These are phyloP conservation scores for Perca flavescens DNA, from an alignment of 2,113 vertebrate genomes.

Conservation along the genomic window DNA sequence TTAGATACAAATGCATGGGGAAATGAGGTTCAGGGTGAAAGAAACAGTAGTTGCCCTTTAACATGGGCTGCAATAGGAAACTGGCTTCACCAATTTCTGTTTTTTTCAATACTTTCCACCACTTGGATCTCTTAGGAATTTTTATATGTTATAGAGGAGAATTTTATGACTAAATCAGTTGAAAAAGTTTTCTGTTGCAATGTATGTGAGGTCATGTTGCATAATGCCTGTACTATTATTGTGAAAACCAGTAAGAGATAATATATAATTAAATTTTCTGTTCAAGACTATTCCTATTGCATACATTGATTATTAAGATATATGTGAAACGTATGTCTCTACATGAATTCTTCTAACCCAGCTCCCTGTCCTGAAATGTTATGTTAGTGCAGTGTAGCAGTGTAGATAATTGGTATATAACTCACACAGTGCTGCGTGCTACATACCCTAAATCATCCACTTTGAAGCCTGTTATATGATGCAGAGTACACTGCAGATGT, in stretches of 20 bases:
- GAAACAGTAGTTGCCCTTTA: too few relatives aligned
- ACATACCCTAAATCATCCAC: constrained; percentile 46
- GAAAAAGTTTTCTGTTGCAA: too few relatives aligned
- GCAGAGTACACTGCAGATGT: constrained; percentile 51
- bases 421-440: constrained; percentile 22
- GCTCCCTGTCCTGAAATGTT: constrained; percentile 26
- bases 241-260: neutral
- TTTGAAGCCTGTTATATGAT: constrained; percentile 43
- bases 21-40: too few relatives aligned
- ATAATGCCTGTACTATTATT: too few relatives aligned
- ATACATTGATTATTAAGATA: neutral
- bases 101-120: too few relatives aligned
- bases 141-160: too few relatives aligned
- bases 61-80: too few relatives aligned
- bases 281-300: neutral
- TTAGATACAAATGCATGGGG: too few relatives aligned
- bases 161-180: too few relatives aligned
- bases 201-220: too few relatives aligned
- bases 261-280: neutral
- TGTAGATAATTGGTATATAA: constrained; percentile 43
- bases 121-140: too few relatives aligned
- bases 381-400: constrained; percentile 40
- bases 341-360: neutral
- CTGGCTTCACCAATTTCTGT: too few relatives aligned
- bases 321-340: constrained; percentile 18